Percentiles rank a stretch among this genome's conserved stretches.
Evolutionary conservation across 2,797 vertebrate species (phyloP).

Genomic region (Enteromius viviparus): DNA sequence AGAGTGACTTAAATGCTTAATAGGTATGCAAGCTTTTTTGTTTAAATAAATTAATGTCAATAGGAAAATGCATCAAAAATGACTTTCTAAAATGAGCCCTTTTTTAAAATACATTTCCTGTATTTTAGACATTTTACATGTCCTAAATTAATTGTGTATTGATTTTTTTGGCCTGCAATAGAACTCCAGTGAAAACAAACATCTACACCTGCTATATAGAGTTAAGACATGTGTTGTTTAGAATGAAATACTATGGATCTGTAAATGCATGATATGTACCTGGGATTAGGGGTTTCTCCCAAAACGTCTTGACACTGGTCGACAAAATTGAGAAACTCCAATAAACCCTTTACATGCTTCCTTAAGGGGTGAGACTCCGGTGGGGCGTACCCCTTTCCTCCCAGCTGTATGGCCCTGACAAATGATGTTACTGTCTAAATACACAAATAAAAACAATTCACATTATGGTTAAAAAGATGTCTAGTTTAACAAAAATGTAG

Average conservation of each 20-base stretch:
- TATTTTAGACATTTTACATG: too few species aligned
- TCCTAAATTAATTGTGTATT: background rate
- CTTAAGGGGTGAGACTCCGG: slow-evolving; percentile 85
- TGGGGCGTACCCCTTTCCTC: slow-evolving; percentile 89
- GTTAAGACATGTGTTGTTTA: background rate
- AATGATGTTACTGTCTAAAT: slow-evolving; percentile 89
- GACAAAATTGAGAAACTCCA: slow-evolving; percentile 85
- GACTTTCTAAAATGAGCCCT: background rate
- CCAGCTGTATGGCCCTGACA: slow-evolving; percentile 87
- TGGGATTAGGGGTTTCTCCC: slow-evolving; percentile 85
- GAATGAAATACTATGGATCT: too few species aligned
- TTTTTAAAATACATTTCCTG: background rate
- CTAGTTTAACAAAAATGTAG: background rate
- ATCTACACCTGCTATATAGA: background rate
- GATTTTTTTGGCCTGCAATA: background rate
- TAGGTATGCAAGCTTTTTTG: background rate
- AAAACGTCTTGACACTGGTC: slow-evolving; percentile 91
- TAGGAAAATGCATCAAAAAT: background rate
- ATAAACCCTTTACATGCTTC: slow-evolving; percentile 87
- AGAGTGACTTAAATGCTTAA: background rate
- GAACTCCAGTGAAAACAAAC: background rate
- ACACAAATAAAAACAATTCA: slow-evolving; percentile 15
- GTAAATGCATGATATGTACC: slow-evolving; percentile 74
- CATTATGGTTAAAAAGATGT: background rate
- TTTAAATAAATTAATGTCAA: background rate